Evolutionary conservation across 1,140 invertebrate species (phyloP), one percentile per base, ranked within the genome.

Genomic region (Drosophila albomicans): DNA sequence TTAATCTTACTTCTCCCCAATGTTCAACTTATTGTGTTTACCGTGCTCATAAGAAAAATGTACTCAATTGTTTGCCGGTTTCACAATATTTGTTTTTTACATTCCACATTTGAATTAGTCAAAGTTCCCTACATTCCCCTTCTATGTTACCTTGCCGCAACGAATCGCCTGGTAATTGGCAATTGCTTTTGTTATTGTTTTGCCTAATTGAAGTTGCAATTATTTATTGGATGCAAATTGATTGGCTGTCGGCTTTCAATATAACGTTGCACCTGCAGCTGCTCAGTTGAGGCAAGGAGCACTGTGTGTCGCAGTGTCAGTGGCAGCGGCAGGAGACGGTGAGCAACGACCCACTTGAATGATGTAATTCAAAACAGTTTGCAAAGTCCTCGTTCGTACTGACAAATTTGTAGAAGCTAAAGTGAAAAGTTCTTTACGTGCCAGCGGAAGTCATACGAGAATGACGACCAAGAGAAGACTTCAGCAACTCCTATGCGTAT

Each of bases 141-240:
- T 45, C 35, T 20, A 7, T 32, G 7, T 5, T 8, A 41, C 10
- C 10, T 20, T 48, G n/a, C 16, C 15, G 41, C 52, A 30, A 28
- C 28, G n/a, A 25, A 61, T 41, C 3, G 15, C 16, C 43, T 56
- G 30, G 67, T 84, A 87, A 88, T 89, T 88, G 84, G 80, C 80
- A 57, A 41, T 57, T 84, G 80, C 75, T 66, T 57, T 59, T 62
- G 15, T 62, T 56, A 30, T 46, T 67, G 49, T 75, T 25, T 63
- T 82, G 78, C 75, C 80, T 88, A 88, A 88, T 88, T 89, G 84
- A 88, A 89, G 80, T 88, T 81, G 84, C 85, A 88, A 88, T 88
- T 88, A 88, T 88, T 88, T 78, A 88, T 89, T 80, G 77, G 57
- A 78, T 88, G 59, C 79, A 84, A 87, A 84, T 88, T 88, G 84